Percentiles rank a stretch among this genome's conserved stretches.
phyloP scores from a whole-genome alignment of 2,113 vertebrate genomes.

The Protobothrops mucrosquamatus region DNA sequence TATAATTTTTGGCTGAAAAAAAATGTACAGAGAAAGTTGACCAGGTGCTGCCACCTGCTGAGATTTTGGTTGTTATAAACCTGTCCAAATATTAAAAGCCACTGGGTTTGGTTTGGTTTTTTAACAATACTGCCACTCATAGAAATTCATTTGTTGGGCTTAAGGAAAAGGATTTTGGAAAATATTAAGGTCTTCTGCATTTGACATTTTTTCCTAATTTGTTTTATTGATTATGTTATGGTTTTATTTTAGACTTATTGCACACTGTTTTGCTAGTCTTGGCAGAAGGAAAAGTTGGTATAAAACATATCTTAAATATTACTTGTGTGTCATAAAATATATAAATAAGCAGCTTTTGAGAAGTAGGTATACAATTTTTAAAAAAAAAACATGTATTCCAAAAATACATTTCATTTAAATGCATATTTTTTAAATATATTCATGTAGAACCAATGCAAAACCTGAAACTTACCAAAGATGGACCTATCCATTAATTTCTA shows the following conservation, averaged over 20 bases:
- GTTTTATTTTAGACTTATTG: neutral
- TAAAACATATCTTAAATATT: neutral
- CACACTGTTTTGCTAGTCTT: neutral
- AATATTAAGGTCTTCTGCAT: neutral
- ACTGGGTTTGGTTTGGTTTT: neutral
- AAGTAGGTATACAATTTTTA: no score
- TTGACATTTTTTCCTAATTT: neutral
- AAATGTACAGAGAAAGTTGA: neutral
- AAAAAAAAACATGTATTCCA: no score
- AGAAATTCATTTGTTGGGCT: neutral
- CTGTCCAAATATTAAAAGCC: neutral
- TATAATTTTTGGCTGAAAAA: neutral
- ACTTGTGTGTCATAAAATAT: neutral
- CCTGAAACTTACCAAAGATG: no score
- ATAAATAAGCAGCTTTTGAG: no score
- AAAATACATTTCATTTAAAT: no score
- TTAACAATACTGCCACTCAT: neutral
- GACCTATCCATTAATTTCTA: no score
- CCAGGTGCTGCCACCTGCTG: neutral
- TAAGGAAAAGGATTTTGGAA: neutral
- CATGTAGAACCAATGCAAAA: no score
- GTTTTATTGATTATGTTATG: neutral
- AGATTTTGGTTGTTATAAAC: neutral
- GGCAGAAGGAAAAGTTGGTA: neutral
- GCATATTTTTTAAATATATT: no score